Evolutionary conservation across 2,797 vertebrate genomes (phyloP), one percentile per base, ranked within the genome.

Genomic region (Tiaroga cobitis): DNA sequence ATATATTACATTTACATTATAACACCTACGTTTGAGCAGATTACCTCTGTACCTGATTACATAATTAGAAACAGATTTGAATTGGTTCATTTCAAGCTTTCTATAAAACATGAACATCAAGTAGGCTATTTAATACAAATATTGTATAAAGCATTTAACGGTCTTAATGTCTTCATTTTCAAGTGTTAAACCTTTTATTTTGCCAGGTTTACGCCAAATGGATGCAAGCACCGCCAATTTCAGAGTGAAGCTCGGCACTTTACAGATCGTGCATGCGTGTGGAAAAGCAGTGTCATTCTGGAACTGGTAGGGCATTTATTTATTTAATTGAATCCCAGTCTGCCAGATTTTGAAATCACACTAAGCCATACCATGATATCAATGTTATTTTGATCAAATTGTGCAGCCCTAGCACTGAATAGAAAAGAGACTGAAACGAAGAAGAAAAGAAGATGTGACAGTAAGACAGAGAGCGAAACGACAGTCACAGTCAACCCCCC

Each of bases 381-480:
- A 65, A 18, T 65, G 32, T 37, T 34, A 39, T 69, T 39, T 39
- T 9, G 9, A 39, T 68, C n/a, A 68, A 68, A 68, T 69, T 32
- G 2, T 37, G 4, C 32, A 68, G 16, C 65, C 32, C 32, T 68
- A 0, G 34, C 15, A 16, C 54, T 19, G 39, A 65, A 24, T 56
- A 8, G 51, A 76, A 18, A 59, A 75, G 54, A 70, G 67, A 81
- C 24, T 4, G 26, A 67, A 24, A 67, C 2, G 19, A 67, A 67
- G 11, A 80, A 29, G 76, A 79, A 26, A 43, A 7, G 59, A 39
- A 49, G 59, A 80, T 19, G 5, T 81, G 80, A 56, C 49, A 81
- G 67, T 43, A 70, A 83, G 59, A 83, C 26, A 83, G 56, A 84
- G 5, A 43, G 65, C 15, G 15, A 85, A 74, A 29, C 24, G 21